phyloP scores from a whole-genome alignment of 2,888 invertebrate species.

The Cyclophora albipunctata region DNA sequence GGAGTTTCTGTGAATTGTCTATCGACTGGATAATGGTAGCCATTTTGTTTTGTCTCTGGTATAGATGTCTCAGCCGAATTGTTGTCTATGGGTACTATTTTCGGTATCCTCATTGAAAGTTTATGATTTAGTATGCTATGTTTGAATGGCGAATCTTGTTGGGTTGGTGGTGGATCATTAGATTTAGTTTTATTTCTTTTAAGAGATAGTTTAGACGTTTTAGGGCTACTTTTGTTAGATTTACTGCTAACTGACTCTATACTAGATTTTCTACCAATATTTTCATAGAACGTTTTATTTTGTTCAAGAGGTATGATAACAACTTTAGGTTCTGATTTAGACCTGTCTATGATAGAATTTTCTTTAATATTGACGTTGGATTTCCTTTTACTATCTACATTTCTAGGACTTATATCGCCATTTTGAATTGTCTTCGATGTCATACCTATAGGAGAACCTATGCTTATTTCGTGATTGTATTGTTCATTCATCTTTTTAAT shows the following conservation, averaged over 20 bases:
- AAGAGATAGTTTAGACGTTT: conserved; percentile 1
- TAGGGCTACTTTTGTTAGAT: conserved; percentile 1
- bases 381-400: no score
- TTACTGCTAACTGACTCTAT: background rate
- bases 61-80: conserved; percentile 6
- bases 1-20: conserved; percentile 3
- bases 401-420: no score
- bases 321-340: conserved; percentile 9
- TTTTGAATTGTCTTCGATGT: no score
- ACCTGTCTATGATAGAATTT: conserved; percentile 1
- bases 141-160: background rate
- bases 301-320: conserved; percentile 8
- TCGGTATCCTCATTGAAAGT: conserved; percentile 2
- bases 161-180: background rate
- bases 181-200: conserved; percentile 1
- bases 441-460: no score
- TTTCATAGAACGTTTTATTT: background rate
- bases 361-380: background rate
- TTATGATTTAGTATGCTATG: no score
- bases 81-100: conserved; percentile 9
- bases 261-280: no score
- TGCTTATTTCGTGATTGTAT: no score
- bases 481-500: no score
- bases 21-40: conserved; percentile 1
- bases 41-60: conserved; percentile 9